A percentile compares a stretch with the other conserved stretches of the same genome.
These are phyloP conservation scores for Rhinopomastus cyanomelas DNA, from an alignment of 2,113 vertebrate genomes.

Conservation along the genomic window DNA sequence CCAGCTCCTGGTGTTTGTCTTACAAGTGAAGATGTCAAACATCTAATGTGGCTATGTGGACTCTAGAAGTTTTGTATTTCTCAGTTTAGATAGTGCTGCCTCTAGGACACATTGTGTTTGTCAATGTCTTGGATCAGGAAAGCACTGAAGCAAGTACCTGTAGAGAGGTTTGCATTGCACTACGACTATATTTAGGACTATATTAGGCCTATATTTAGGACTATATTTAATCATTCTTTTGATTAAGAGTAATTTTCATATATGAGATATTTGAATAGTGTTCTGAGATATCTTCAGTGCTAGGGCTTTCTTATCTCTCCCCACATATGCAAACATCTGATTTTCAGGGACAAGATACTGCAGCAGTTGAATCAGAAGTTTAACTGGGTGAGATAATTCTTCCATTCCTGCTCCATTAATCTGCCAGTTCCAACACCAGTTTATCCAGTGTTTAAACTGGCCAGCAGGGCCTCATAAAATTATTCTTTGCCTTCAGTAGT, in stretches of 20 bases:
- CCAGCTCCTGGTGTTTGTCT: not conserved
- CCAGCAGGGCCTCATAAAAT: not conserved
- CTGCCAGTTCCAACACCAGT: not conserved
- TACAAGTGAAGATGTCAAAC: not conserved
- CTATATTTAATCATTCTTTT: not conserved
- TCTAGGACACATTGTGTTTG: not conserved
- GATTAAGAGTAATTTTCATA: not conserved
- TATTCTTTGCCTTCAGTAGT: not conserved
- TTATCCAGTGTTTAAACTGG: not conserved
- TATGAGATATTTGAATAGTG: not conserved
- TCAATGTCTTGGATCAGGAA: not conserved
- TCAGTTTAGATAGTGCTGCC: not conserved
- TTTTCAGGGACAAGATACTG: not conserved
- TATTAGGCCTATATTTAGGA: not conserved
- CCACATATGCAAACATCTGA: not conserved
- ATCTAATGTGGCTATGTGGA: not conserved
- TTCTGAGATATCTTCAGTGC: not conserved
- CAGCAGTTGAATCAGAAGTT: not conserved
- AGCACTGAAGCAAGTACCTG: not conserved
- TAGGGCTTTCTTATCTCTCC: not conserved
- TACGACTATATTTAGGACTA: too few relatives aligned
- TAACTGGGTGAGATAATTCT: not conserved
- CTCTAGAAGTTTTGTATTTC: not conserved
- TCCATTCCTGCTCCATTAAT: not conserved
- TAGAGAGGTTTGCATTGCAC: not conserved